Evolutionary conservation across 2,113 vertebrate genomes (phyloP), one percentile per base, ranked within the genome.

Genomic region (Brachyistius frenatus): DNA sequence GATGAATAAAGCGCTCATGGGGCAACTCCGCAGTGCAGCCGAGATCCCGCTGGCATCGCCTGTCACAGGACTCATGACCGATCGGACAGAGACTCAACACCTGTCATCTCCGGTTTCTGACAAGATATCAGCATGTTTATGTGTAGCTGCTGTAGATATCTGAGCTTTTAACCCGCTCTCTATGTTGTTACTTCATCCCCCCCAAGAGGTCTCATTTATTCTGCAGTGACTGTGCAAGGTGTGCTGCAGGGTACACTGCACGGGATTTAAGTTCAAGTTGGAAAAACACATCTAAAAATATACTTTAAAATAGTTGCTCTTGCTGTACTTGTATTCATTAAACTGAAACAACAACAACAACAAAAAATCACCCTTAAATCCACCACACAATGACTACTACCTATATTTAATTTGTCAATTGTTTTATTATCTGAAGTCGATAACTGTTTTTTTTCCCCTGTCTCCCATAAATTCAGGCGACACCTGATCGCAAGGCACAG

Each of bases 401-500:
- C 23, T 23, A 23, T 23, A 23, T 23, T 23, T 23, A 23, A 23
- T 23, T 23, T 23, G 23, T 23, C 1, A 23, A 23, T 23, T 23
- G 23, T 23, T 23, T 23, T 23, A 23, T 23, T 23, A 23, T 23
- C 23, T 23, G 23, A 23, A 23, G 23, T 23, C 23, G 23, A 23
- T 23, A 23, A 23, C 23, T 23, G 23, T n/a, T n/a, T n/a, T n/a
- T n/a, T n/a, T n/a, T n/a, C n/a, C n/a, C n/a, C n/a, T n/a, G n/a
- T n/a, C 7, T 46, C 36, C 6, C 13, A 0, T 8, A 0, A 36
- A 8, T 9, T 1, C 80, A 95, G 95, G 84, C 57, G 1, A 93
- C 93, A 1, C 47, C 92, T 13, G 91, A 89, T 53, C 90, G 89
- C 46, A 96, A 95, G 89, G 89, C 93, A 1, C 92, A 91, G 86